Base-by-base conservation (phyloP, 2,888 invertebrate genomes). In the Digitonthophagus gazella region DNA sequence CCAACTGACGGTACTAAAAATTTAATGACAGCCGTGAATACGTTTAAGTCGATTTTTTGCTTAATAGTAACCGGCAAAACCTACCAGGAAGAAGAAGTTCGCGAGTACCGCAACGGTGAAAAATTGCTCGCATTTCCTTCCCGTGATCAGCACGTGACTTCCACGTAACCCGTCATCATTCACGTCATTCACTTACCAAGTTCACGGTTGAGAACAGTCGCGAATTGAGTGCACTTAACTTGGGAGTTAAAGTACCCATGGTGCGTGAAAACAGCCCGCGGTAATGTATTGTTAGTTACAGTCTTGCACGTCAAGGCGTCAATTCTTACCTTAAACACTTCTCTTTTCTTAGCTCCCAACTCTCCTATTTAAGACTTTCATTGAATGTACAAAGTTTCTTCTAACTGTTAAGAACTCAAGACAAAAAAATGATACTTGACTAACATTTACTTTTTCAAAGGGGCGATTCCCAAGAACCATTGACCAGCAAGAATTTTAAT, bases 1-100 rank as follows among this genome's bases (percentile, higher is more conserved):
- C 58, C 65, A 58, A 20, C 69, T 28, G 61, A 18, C 57, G 58
- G 11, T 19, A 18, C 20, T 18, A 61, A 20, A 61, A 65, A 55
- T 64, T 19, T 15, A 8, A n/a, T 14, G 61, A 16, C 6, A 4
- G 18, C 61, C 61, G 61, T 20, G 4, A 11, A 14, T 16, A 15
- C 5, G 6, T 5, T n/a, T n/a, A n/a, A 20, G 6, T 16, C 61
- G 61, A 61, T 3, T n/a, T 14, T 1, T 11, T 14, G 57, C 16
- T 16, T 14, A 5, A 15, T 8, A 19, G 18, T 18, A 18, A 20
- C 58, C 18, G 58, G 16, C 15, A 16, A n/a, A n/a, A 18, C 11
- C 16, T 61, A 44, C 28, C 28, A 44, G 28, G 28, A 44, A 44
- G 28, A 44, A 44, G 3, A 5, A 44, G n/a, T n/a, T n/a, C n/a